Evolutionary conservation across 1,140 invertebrate genomes (phyloP), one percentile per base, ranked within the genome.

Genomic region (Polyergus mexicanus): DNA sequence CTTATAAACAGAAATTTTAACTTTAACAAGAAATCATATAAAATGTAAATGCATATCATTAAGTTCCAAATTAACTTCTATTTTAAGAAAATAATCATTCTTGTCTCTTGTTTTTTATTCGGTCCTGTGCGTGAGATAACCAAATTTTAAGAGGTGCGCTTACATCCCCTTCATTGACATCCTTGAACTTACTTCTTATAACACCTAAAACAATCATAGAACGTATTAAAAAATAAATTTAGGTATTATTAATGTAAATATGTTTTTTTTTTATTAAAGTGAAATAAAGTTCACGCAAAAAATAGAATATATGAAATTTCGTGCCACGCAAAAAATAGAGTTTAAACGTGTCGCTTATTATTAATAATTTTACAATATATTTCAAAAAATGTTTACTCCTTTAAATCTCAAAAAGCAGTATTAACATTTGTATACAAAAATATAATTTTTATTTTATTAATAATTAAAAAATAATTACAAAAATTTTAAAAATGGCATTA

Each of bases 21-120:
- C 25, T 28, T 28, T 28, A n/a, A 0, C 0, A 28, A 28, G 25
- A 1, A 28, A 28, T 28, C 25, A 28, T 28, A 28, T 28, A 28
- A 28, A 28, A 28, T 28, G 38, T 41, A 41, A 41, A 41, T 41
- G 8, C 8, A 41, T 41, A 10, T 10, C 8, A 41, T 41, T 41
- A 41, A 41, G 8, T 41, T 41, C 38, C 8, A 32, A 28, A 28
- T 28, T 28, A 32, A 62, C 25, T 58, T 2, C 22, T 11, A 25
- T 19, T 41, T 41, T 41, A 63, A 2, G n/a, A 7, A 41, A 41
- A 66, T 66, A 41, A 32, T 65, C 28, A 66, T 60, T 75, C 5
- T 41, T 75, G 19, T 62, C 19, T 28, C 25, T 28, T 28, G 25
- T 28, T 22, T 77, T 77, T 77, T 77, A 63, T 44, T 65, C 60